Evolutionary conservation across 1,140 invertebrate species (phyloP), one percentile per base, ranked within the genome.

Genomic region (Lucilia sericata): DNA sequence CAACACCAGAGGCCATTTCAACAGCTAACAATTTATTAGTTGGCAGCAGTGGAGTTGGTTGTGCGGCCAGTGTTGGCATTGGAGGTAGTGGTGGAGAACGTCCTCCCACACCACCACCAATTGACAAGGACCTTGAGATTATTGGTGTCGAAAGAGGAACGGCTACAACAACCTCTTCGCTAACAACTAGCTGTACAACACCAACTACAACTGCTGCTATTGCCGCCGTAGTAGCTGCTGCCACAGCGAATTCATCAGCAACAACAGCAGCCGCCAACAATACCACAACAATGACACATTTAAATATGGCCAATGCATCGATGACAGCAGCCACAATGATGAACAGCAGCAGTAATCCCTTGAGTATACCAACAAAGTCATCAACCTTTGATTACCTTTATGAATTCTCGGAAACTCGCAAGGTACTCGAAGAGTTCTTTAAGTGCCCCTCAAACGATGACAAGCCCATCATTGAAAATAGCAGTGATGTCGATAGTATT

Each of bases 381-480:
- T 91, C 93, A 78, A 95, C 95, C 14, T 96, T 96, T 90, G 95
- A 97, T 92, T 97, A 97, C 91, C 91, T 97, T 74, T 97, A 97
- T 90, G 96, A 97, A 89, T 97, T 97, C 91, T 97, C 96, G 2
- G 96, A 98, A 91, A 98, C 96, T 60, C 93, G 96, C 84, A 97
- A 97, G 92, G 96, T 97, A 55, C 92, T 98, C n/a, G 96, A 97
- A 91, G 96, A 98, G 92, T 97, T 98, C 92, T 98, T 97, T 92
- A 96, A 96, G 91, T 96, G 96, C 88, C 95, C 95, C 19, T 92
- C 93, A 70, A 92, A 92, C 60, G 92, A 93, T 82, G 93, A 94
- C 89, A 93, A 93, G 85, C 94, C 91, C 84, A 80, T 80, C 76
- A 87, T 91, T 85, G 90, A 90, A 47, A 89, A 91, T 76, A 88